Conservation (phyloP, 92 coral and sea anemone species). For the Parazoanthus swiftii region DNA sequence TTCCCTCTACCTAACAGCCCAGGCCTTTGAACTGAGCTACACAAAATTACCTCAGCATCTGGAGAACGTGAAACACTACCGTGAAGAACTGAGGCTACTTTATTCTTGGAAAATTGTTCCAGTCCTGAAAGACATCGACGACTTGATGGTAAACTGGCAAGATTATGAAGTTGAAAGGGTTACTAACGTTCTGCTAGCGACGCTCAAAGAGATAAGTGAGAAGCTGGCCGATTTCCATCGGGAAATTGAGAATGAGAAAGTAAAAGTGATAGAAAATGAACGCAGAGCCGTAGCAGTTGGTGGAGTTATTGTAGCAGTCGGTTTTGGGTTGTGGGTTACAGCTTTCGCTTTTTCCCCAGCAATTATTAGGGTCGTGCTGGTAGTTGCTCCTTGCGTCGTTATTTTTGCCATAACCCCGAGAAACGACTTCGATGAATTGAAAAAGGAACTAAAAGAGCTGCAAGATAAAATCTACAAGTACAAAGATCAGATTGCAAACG, state of each 20-base stretch:
- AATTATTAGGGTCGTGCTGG: too few species aligned
- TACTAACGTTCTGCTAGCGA: not conserved
- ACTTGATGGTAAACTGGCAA: not conserved
- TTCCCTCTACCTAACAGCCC: not conserved
- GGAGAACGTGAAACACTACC: not conserved
- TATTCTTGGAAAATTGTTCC: not conserved
- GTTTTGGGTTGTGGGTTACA: not conserved
- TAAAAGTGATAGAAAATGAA: not conserved
- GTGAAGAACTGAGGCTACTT: not conserved
- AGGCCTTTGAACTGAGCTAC: not conserved
- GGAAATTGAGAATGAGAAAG: not conserved
- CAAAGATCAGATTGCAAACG: not conserved
- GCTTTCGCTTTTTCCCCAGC: not conserved
- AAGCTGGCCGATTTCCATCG: not conserved
- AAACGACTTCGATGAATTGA: not conserved
- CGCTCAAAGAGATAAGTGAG: not conserved
- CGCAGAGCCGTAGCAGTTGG: not conserved
- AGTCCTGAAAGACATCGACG: not conserved
- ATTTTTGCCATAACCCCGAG: too few species aligned
- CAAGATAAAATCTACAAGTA: conserved; percentile 5
- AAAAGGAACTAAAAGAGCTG: not conserved
- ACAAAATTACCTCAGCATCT: not conserved
- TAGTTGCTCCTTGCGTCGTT: too few species aligned
- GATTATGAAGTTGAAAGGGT: not conserved
- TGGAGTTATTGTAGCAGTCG: not conserved